Conservation (phyloP, 1,140 invertebrate species). For the Marisa cornuarietis region DNA sequence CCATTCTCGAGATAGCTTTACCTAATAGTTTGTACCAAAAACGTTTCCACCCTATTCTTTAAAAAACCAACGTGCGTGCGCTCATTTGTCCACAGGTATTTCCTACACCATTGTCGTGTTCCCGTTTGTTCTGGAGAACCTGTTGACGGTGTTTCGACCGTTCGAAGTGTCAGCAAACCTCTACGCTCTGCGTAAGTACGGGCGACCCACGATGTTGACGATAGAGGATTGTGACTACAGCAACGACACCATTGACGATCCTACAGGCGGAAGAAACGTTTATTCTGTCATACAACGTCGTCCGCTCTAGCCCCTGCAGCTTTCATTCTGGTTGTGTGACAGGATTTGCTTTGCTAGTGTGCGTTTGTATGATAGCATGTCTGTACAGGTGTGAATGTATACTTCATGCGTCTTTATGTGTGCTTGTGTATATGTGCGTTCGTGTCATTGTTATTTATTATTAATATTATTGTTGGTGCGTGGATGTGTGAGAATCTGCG, state of each 20-base stretch:
- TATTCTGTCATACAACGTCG: background rate
- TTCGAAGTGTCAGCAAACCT: conserved; percentile 1
- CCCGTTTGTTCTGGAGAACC: conserved; percentile 16
- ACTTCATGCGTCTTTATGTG: background rate
- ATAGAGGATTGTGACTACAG: background rate
- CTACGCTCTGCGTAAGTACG: conserved; percentile 12
- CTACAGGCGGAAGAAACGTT: background rate
- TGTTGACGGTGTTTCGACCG: conserved; percentile 8
- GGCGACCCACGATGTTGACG: background rate
- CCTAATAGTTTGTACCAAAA: background rate
- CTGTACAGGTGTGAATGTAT: background rate
- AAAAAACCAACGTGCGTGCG: background rate
- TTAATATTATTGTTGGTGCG: too few species aligned
- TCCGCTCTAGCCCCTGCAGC: background rate
- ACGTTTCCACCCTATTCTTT: background rate
- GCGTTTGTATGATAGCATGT: too few species aligned
- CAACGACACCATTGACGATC: background rate
- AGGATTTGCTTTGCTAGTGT: background rate
- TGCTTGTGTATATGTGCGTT: background rate
- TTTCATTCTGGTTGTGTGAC: background rate
- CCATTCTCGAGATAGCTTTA: too few species aligned
- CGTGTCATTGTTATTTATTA: too few species aligned
- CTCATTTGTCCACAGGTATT: background rate
- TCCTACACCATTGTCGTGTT: conserved; percentile 12
- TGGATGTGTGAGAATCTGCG: too few species aligned